Conservation (phyloP, 2,113 vertebrate species). For the Falcunculus frontatus region DNA sequence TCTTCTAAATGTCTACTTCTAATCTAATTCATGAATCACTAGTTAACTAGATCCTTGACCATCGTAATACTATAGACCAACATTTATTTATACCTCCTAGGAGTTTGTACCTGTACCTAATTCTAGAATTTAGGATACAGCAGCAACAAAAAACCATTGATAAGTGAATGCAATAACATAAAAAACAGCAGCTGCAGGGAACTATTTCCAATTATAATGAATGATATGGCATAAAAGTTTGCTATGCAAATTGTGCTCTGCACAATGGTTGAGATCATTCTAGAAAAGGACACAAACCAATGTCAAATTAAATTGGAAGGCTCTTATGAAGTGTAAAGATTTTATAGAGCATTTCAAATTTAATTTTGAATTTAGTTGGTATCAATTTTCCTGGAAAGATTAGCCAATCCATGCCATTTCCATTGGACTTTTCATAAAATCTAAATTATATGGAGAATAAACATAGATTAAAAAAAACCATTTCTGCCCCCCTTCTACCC, state of each 20-base stretch:
- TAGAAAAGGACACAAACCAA: constrained; percentile 42
- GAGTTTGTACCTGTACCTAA: not conserved
- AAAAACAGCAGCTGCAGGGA: not conserved
- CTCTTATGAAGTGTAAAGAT: constrained; percentile 3
- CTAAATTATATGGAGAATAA: not conserved
- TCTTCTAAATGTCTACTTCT: not conserved
- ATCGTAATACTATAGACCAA: not conserved
- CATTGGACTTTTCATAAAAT: not conserved
- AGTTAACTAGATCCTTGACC: not conserved
- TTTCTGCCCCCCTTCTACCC: accelerated
- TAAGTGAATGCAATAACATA: not conserved
- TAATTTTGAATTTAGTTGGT: constrained; percentile 42
- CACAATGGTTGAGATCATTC: not conserved
- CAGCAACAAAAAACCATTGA: not conserved
- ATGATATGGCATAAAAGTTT: not conserved
- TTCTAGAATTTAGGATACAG: not conserved
- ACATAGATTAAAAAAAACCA: not conserved
- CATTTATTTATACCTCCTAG: not conserved
- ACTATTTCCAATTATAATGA: not conserved
- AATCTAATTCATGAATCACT: not conserved
- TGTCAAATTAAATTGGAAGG: constrained; percentile 36
- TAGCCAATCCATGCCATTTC: not conserved
- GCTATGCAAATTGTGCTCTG: not conserved
- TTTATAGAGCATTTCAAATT: constrained; percentile 38
- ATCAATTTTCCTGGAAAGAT: constrained; percentile 16